Base-by-base conservation (phyloP, 2,797 vertebrate species). In the Luscinia luscinia region DNA sequence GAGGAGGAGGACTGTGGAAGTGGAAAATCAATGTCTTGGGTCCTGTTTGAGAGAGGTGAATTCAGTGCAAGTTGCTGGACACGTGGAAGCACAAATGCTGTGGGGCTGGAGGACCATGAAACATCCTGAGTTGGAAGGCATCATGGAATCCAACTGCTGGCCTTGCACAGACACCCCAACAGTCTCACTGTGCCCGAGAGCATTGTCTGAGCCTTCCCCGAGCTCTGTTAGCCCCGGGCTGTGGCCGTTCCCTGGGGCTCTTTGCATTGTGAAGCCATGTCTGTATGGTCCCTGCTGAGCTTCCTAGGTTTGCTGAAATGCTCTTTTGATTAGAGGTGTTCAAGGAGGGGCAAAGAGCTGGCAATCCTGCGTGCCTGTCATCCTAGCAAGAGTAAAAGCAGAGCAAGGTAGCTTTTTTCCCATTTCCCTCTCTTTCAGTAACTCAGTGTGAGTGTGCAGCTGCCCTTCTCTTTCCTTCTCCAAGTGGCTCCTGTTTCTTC, bases 361-460 rank as follows among this genome's bases (percentile, higher is more conserved):
- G 12, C 63, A 52, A 1, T 22, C 16, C 61, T 24, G 6, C 0
- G 0, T 22, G 38, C n/a, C 38, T 52, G 6, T 17, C 3, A 1
- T 32, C 34, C 54, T 32, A 11, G 38, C 80, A 38, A 67, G n/a
- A 11, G 27, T 54, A 16, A 55, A 43, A 81, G 20, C 46, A 73
- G 68, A 15, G 69, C 55, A 17, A 2, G 64, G 75, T 2, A 10
- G 2, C 52, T 82, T 79, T 36, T 61, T 80, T 46, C 41, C 20
- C 26, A 5, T 64, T 76, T 72, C 55, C 49, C 40, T 61, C 17
- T 40, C 2, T 52, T 75, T 70, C 21, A 9, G 28, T 49, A 19
- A 21, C 54, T 8, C 5, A 2, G 19, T 1, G n/a, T 23, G 45
- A 27, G 16, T 23, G 57, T 80, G 49, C 87, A 19, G 1, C 78